Base-by-base conservation (phyloP, 1,140 invertebrate species). In the Cotesia glomerata region DNA sequence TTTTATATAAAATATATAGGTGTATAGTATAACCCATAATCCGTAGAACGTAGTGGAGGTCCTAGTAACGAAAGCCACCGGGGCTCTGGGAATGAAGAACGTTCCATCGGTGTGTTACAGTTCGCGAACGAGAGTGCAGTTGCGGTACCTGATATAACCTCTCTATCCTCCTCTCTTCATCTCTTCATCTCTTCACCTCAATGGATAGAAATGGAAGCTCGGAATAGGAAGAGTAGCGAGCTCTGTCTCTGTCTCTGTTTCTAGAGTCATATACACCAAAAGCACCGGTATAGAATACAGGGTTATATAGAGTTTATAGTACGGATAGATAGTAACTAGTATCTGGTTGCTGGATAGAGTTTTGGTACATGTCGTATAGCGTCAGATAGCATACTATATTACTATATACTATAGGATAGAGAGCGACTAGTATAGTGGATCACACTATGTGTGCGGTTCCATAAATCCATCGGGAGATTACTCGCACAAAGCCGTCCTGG, bases 401-500 rank as follows among this genome's bases (percentile, higher is more conserved):
- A 26, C 26, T 26, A 26, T 26, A 26, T 1, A 26, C 26, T 26
- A 26, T 26, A 26, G 39, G 39, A 45, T 45, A 45, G 39, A 45
- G 11, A 45, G 39, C 5, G 39, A 45, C 39, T 45, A 45, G 39
- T 45, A 45, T 45, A 45, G 39, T 45, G 39, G 39, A 5, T 62
- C 71, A 66, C 74, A 75, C 77, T 75, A 73, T 77, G 77, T 80
- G 77, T 81, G 84, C 74, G 80, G 79, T 84, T 84, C 84, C 79
- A 83, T 84, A 84, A 85, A 85, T 84, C 81, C 84, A 80, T 75
- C 71, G 76, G 14, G 79, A 76, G 84, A 78, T 85, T 85, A 84
- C 78, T 77, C 76, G 79, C 78, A 76, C 79, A 85, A 84, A 84
- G 80, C 82, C 80, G 80, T 79, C 78, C 79, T 76, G 76, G 74